Percentiles rank a stretch among this genome's conserved stretches.
phyloP scores from a whole-genome alignment of 2,888 invertebrate genomes.

The Mycogona germanica region DNA sequence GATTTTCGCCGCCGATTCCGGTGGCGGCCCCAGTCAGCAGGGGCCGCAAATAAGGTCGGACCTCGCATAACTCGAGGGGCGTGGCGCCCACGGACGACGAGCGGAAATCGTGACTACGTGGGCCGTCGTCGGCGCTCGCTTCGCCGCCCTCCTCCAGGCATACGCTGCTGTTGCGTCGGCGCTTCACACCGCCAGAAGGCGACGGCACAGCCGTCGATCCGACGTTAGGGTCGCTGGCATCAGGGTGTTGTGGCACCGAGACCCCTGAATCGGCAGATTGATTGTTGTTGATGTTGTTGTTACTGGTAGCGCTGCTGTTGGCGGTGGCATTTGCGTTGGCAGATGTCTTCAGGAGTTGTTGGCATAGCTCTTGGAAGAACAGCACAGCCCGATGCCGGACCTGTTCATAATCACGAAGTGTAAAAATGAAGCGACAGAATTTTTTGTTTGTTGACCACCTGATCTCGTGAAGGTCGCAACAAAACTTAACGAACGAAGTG shows the following conservation, averaged over 20 bases:
- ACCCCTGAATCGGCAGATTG: too few relatives aligned
- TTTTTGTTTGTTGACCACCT: too few relatives aligned
- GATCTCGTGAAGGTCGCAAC: too few relatives aligned
- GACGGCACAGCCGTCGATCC: constrained; percentile 2
- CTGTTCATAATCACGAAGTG: too few relatives aligned
- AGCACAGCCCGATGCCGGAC: constrained; percentile 24
- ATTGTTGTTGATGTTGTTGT: too few relatives aligned
- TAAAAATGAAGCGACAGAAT: too few relatives aligned
- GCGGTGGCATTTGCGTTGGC: constrained; percentile 6
- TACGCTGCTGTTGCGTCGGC: constrained; percentile 12
- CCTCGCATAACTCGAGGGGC: background rate
- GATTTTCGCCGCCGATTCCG: too few relatives aligned
- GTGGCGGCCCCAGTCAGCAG: too few relatives aligned
- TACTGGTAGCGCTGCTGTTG: constrained; percentile 20
- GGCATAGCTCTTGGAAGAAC: constrained; percentile 24
- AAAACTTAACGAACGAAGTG: background rate
- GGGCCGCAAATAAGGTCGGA: background rate
- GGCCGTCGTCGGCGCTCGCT: background rate
- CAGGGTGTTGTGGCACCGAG: too few relatives aligned
- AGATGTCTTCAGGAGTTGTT: constrained; percentile 20
- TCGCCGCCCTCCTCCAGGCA: background rate
- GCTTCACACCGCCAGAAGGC: constrained; percentile 10
- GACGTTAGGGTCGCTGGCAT: constrained; percentile 7
- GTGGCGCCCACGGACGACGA: background rate
- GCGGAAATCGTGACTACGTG: background rate